Base-by-base conservation (phyloP, 2,113 vertebrate species). In the Cyprinus carpio region DNA sequence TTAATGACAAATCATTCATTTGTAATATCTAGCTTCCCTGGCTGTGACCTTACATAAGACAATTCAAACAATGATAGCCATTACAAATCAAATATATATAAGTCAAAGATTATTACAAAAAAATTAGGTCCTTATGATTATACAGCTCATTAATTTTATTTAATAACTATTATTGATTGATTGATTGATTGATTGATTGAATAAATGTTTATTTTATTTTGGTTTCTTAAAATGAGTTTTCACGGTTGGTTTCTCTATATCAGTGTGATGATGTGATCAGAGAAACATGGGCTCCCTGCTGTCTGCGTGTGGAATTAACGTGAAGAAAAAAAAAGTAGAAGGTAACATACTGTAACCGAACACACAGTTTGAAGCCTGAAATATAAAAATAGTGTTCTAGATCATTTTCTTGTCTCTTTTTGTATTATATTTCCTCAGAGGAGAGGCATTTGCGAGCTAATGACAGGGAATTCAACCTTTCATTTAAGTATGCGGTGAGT, bases 401-500 rank as follows among this genome's bases (percentile, higher is more conserved):
- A 16, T 13, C 0, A 7, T 37, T 18, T 37, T 23, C 27, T 18
- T 60, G 25, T 40, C 6, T 40, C 5, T 40, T 58, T 58, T 58
- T 58, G 56, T 58, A 23, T 58, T 58, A n/a, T n/a, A n/a, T 56
- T 56, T 40, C 13, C 4, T 96, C 95, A 93, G 92, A 94, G 90
- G 94, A 96, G 77, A 94, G 98, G 86, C 85, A 87, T 71, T 91
- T 99, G 43, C 94, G 93, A 87, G 97, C 97, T 13, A 99, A 99
- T 75, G 96, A 98, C 90, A 92, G 95, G 46, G 83, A 93, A 84
- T 95, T 95, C 85, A 99, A 96, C 90, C 85, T 94, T 34, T 92
- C 93, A 34, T 97, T 95, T 81, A 85, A 90, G 34, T 99, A 99
- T 88, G 96, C 95, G 46, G 97, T 99, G 86, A 97, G 97, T 92